These are phyloP conservation scores for Malurus melanocephalus DNA, from an alignment of 2,113 vertebrate genomes.

Conservation along the genomic window DNA sequence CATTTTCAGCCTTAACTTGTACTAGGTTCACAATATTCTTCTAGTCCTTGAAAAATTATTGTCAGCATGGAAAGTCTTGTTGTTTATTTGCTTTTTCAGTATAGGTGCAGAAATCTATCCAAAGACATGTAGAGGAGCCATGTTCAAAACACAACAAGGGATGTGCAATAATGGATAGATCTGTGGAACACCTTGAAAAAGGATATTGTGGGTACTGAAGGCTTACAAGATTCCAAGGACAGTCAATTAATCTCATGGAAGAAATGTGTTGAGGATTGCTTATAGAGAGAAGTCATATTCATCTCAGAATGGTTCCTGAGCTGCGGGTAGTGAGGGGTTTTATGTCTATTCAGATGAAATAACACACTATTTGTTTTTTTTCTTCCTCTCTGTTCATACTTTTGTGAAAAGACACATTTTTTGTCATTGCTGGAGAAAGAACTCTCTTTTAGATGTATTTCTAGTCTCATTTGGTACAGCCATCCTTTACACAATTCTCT, in stretches of 20 bases:
- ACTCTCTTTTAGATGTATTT: background rate
- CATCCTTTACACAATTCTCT: background rate
- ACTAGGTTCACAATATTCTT: background rate
- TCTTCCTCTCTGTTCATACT: background rate
- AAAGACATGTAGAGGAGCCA: background rate
- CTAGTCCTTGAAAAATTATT: background rate
- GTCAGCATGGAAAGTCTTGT: background rate
- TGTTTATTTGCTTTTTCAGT: background rate
- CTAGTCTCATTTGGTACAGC: background rate
- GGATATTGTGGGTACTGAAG: background rate
- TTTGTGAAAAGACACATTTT: background rate
- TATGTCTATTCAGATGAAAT: background rate
- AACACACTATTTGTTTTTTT: accelerated
- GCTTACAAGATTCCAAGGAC: background rate
- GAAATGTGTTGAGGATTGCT: background rate
- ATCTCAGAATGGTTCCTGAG: background rate
- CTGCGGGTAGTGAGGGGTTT: background rate
- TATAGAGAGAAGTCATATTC: background rate
- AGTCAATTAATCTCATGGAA: background rate
- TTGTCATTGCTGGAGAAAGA: background rate
- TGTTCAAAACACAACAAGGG: background rate
- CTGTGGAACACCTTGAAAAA: background rate
- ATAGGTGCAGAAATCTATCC: background rate
- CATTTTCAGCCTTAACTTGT: background rate
- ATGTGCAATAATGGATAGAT: background rate